Evolutionary conservation across 2,797 vertebrate species (phyloP), one percentile per base, ranked within the genome.

Genomic region (Rhadinocentrus ornatus): DNA sequence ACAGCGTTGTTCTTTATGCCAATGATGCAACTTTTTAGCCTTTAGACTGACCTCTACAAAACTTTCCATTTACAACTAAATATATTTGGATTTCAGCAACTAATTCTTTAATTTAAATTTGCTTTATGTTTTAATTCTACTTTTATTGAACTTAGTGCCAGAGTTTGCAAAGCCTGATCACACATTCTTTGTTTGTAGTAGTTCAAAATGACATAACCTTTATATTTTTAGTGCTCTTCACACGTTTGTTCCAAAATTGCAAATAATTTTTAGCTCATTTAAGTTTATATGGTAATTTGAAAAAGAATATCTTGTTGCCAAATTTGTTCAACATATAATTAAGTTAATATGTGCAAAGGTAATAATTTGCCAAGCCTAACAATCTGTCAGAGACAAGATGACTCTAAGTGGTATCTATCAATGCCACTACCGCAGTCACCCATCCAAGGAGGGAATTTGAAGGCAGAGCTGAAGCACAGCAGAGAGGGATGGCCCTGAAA

Each of bases 1-100:
- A 32, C 27, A 71, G 8, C 24, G 16, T 48, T 35, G 55, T 26
- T 81, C 39, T 82, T 76, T 62, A 46, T 66, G 44, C 41, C 37
- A 55, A 13, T 11, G 59, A 80, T 60, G 69, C 26, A 72, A 32
- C 26, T 0, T 27, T 54, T 27, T 26, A 24, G 12, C n/a, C 27
- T 50, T 74, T 24, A 65, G 67, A 69, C 6, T 4, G 52, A 60
- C 34, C 31, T 57, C 39, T 55, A 66, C 8, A 57, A 65, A 29
- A 2, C 27, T 60, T 39, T 31, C 15, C 15, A 54, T 26, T 24
- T 24, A 27, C 12, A 26, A 11, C 12, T 0, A 53, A 53, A 26
- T 15, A 27, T 53, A 27, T 26, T 53, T 27, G 2, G 24, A 52
- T 52, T 12, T 48, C 20, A 8, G 9, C 20, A 48, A 2, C 46